These are phyloP conservation scores for Ammospiza caudacuta DNA, from an alignment of 2,113 vertebrate genomes.

Conservation along the genomic window DNA sequence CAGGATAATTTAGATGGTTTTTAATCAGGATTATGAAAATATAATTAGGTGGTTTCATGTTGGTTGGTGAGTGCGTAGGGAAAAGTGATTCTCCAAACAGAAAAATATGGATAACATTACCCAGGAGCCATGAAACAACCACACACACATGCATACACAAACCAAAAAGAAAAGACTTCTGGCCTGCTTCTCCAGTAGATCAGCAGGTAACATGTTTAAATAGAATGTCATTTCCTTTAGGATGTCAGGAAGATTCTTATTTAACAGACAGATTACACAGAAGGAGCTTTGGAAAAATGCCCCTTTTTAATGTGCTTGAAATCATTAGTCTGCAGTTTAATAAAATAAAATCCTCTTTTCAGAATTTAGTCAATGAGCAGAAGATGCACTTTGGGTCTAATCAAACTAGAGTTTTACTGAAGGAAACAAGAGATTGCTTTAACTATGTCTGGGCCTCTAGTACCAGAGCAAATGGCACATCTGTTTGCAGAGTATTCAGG, in stretches of 20 bases:
- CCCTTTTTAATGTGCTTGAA: slow-evolving; percentile 54
- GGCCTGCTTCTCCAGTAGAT: slow-evolving; percentile 32
- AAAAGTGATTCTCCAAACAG: slow-evolving; percentile 75
- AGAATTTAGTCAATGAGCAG: neutral
- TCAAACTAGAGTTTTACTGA: slow-evolving; percentile 4
- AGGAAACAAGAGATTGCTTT: neutral
- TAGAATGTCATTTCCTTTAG: slow-evolving; percentile 52
- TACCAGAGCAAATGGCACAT: neutral
- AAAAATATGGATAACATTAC: slow-evolving; percentile 70
- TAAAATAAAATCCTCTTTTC: slow-evolving; percentile 50
- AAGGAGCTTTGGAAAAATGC: slow-evolving; percentile 62
- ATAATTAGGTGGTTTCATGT: slow-evolving; percentile 80
- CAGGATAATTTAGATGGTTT: slow-evolving; percentile 78
- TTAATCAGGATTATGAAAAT: slow-evolving; percentile 80
- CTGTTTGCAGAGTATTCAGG: neutral
- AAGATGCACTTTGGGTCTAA: slow-evolving; percentile 39
- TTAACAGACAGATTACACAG: slow-evolving; percentile 65
- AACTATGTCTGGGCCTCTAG: neutral
- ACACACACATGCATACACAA: neutral
- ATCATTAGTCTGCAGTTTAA: slow-evolving; percentile 40
- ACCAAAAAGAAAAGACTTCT: neutral
- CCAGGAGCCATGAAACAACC: slow-evolving; percentile 53
- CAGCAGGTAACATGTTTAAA: slow-evolving; percentile 66
- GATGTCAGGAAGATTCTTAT: slow-evolving; percentile 61
- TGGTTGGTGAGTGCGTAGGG: slow-evolving; percentile 69